Conservation (phyloP, 2,797 vertebrate genomes). For the Onychomys arenicola region DNA sequence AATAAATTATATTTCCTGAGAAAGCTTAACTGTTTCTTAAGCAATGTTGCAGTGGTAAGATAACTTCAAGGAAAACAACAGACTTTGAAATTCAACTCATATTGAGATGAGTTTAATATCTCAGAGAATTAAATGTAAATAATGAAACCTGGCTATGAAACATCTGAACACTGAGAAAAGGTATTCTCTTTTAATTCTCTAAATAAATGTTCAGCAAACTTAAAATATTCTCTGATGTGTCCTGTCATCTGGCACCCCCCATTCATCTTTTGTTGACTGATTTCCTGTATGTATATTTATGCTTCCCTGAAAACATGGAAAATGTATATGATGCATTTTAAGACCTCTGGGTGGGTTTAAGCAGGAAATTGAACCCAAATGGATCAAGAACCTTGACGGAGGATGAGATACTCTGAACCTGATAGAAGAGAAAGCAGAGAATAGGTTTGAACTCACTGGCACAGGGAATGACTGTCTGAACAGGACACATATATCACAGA, state of each 20-base stretch:
- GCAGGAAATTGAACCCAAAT: background rate
- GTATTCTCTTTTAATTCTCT: background rate
- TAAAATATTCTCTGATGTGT: background rate
- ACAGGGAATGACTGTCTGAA: too few relatives aligned
- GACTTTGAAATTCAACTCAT: background rate
- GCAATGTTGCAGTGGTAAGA: background rate
- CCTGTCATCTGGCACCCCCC: background rate
- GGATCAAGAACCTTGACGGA: background rate
- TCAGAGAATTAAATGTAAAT: conserved; percentile 20
- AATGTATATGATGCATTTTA: background rate
- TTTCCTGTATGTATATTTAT: background rate
- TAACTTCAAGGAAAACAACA: background rate
- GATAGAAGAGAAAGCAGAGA: background rate
- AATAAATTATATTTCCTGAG: background rate
- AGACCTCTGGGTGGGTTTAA: background rate
- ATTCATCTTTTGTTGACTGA: background rate
- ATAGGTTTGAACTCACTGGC: background rate
- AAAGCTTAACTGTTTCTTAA: background rate
- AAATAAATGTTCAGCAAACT: background rate
- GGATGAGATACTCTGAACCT: background rate
- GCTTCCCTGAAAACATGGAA: background rate
- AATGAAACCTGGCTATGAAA: background rate
- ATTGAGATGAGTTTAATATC: background rate
- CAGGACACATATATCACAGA: background rate
- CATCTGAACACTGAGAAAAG: background rate